Percentiles rank a stretch among this genome's conserved stretches.
These are phyloP conservation scores for Manduca sexta DNA, from an alignment of 1,140 invertebrate species.

Conservation along the genomic window DNA sequence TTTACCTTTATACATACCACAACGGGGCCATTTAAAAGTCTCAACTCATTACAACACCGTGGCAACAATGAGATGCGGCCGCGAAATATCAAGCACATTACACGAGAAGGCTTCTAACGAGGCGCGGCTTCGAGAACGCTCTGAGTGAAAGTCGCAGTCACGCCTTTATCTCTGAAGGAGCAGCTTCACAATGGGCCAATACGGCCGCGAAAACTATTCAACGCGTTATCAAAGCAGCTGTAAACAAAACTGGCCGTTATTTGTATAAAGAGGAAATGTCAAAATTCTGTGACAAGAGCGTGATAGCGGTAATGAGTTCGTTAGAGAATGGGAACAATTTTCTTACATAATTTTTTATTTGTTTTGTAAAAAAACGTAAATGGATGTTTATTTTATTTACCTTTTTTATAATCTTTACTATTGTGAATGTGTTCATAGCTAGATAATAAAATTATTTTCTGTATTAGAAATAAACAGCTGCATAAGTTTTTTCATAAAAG, in stretches of 20 bases:
- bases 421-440: no score
- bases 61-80: background rate
- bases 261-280: no score
- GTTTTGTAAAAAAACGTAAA: no score
- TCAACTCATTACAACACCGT: background rate
- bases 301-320: no score
- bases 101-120: conserved; percentile 26
- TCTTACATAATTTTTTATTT: no score
- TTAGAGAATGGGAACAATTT: no score
- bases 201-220: conserved; percentile 21
- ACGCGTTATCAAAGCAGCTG: conserved; percentile 9
- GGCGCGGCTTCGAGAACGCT: conserved; percentile 10
- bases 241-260: conserved; percentile 2
- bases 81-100: conserved; percentile 28
- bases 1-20: background rate
- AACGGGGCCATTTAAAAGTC: conserved; percentile 15
- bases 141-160: conserved; percentile 5
- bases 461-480: no score
- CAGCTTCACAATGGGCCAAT: conserved; percentile 14
- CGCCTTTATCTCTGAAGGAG: conserved; percentile 14
- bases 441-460: no score
- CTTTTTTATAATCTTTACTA: no score
- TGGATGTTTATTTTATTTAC: no score
- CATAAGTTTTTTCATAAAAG: no score
- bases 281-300: no score